Evolutionary conservation across 1,140 invertebrate genomes (phyloP).

Genomic region (Nasonia giraulti): DNA sequence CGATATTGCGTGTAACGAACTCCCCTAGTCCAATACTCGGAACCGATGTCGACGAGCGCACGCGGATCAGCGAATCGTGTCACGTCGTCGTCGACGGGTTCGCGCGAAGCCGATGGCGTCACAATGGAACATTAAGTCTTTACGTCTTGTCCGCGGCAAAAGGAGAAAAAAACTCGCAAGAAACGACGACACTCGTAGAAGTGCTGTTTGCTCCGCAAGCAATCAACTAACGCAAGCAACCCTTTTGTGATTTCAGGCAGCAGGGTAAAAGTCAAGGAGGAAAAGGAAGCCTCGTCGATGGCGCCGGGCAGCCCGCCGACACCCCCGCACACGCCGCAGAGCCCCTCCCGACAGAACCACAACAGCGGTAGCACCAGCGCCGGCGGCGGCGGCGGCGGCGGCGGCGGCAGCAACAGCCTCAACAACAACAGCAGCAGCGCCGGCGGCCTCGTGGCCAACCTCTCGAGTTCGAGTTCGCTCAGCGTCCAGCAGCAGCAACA

Average conservation of each 20-base stretch:
- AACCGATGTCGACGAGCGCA: too few relatives aligned
- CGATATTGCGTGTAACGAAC: too few relatives aligned
- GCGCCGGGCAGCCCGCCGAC: constrained; percentile 72
- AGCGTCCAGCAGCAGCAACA: constrained; percentile 47
- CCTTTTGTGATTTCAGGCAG: constrained; percentile 61
- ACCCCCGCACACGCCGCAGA: constrained; percentile 72
- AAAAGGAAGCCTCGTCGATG: constrained; percentile 70
- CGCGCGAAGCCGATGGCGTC: too few relatives aligned
- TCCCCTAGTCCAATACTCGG: too few relatives aligned
- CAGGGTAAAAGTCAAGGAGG: constrained; percentile 69
- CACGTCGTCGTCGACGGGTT: too few relatives aligned
- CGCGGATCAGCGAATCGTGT: too few relatives aligned
- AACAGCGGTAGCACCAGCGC: constrained; percentile 51
- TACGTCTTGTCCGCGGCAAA: too few relatives aligned
- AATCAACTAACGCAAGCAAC: not conserved
- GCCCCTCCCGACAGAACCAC: constrained; percentile 68
- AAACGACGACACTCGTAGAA: too few relatives aligned
- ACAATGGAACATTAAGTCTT: too few relatives aligned
- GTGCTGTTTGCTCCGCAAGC: too few relatives aligned
- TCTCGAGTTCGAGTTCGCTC: constrained; percentile 10
- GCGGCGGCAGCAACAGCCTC: constrained; percentile 33
- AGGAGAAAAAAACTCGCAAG: too few relatives aligned
- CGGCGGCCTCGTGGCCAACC: not conserved
- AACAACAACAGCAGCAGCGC: constrained; percentile 50
- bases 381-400: constrained; percentile 37